Conservation (phyloP, 2,113 vertebrate species). For the Porphyrio hochstetteri region DNA sequence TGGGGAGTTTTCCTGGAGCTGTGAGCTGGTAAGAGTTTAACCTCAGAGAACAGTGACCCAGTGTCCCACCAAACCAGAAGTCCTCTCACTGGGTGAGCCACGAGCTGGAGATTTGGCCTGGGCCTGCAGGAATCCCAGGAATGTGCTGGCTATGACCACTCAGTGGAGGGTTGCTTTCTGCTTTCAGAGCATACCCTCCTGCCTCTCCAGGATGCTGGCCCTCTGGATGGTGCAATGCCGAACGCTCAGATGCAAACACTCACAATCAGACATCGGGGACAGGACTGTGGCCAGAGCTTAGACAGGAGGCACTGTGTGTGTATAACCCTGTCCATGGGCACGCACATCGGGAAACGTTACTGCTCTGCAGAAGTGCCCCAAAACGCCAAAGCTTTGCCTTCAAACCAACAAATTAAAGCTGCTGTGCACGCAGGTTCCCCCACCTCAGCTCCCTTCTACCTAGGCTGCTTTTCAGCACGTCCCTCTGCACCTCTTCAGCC, state of each 20-base stretch:
- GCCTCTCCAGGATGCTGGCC: neutral
- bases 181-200: neutral
- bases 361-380: neutral
- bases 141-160: neutral
- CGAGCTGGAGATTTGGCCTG: neutral
- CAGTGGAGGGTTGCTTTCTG: neutral
- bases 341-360: neutral
- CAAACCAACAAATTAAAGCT: neutral
- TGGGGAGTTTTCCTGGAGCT: neutral
- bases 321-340: neutral
- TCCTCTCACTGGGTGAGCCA: neutral
- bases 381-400: neutral
- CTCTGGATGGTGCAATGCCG: neutral
- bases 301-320: neutral
- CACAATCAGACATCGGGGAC: neutral
- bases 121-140: slow-evolving; percentile 10
- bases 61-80: neutral
- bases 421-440: neutral
- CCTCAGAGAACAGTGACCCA: neutral
- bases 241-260: fast-evolving
- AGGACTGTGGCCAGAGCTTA: neutral
- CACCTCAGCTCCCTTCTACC: neutral
- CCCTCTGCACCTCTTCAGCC: neutral
- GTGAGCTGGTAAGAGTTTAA: neutral
- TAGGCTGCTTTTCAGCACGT: fast-evolving